A percentile compares a stretch with the other conserved stretches of the same genome.
Evolutionary conservation across 2,113 vertebrate species (phyloP).

Genomic region (Laticauda laticaudata): DNA sequence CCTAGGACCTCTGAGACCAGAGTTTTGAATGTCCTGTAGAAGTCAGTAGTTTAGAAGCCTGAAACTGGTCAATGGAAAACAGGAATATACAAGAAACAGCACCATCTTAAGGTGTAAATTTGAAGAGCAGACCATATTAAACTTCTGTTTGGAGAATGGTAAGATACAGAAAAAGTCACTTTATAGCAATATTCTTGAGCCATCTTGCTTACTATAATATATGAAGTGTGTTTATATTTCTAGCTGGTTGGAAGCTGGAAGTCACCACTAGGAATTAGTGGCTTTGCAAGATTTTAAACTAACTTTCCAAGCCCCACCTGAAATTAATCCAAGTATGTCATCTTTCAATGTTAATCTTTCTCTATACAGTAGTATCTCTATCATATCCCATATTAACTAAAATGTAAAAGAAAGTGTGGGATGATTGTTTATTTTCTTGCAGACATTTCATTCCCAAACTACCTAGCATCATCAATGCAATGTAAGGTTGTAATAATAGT

Average conservation of each 20-base stretch:
- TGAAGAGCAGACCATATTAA: constrained; percentile 20
- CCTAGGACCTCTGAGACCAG: neutral
- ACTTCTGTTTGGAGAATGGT: neutral
- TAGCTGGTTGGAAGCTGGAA: neutral
- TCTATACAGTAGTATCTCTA: too few species aligned
- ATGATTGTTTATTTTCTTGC: neutral
- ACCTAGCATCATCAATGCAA: neutral
- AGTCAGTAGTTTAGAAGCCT: neutral
- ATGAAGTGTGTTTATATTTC: neutral
- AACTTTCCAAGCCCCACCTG: neutral
- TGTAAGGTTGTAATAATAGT: neutral
- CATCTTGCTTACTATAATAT: neutral
- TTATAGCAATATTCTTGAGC: neutral
- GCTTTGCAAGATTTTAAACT: neutral
- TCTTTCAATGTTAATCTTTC: too few species aligned
- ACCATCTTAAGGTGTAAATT: constrained; percentile 59
- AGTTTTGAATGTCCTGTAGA: neutral
- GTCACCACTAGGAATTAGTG: neutral
- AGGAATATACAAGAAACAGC: constrained; percentile 50
- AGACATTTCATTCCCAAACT: neutral
- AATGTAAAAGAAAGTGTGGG: neutral
- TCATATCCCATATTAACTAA: neutral
- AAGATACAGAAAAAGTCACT: neutral
- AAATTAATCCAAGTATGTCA: neutral
- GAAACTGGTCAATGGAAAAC: neutral